These are phyloP conservation scores for Ceratosolen fusciceps DNA, from an alignment of 1,140 invertebrate species.

Conservation along the genomic window DNA sequence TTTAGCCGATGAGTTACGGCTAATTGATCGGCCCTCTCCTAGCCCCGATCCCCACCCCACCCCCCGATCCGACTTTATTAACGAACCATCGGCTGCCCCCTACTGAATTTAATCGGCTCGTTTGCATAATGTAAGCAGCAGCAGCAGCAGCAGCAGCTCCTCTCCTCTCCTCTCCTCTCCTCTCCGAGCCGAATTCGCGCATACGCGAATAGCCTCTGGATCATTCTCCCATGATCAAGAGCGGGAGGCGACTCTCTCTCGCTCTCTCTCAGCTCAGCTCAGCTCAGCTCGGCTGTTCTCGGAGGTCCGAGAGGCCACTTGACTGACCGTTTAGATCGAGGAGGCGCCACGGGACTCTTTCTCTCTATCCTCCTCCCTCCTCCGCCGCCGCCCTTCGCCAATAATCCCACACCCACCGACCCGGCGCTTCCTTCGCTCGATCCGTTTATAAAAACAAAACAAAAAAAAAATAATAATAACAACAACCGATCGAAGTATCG, in stretches of 20 bases:
- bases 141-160: no score
- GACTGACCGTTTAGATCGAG: slow-evolving; percentile 51
- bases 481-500: slow-evolving; percentile 12
- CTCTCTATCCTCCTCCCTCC: neutral
- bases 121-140: slow-evolving; percentile 72
- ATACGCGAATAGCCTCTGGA: slow-evolving; percentile 69
- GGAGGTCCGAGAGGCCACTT: slow-evolving; percentile 50
- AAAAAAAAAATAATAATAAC: no score
- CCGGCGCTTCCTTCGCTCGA: no score
- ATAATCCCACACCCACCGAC: no score
- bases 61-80: slow-evolving; percentile 60
- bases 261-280: no score
- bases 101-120: slow-evolving; percentile 69
- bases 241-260: slow-evolving; percentile 69
- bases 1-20: slow-evolving; percentile 55
- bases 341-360: slow-evolving; percentile 46
- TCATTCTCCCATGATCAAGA: slow-evolving; percentile 66
- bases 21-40: slow-evolving; percentile 56
- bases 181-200: slow-evolving; percentile 69
- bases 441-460: no score
- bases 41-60: slow-evolving; percentile 48
- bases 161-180: no score
- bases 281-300: slow-evolving; percentile 67
- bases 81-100: slow-evolving; percentile 67
- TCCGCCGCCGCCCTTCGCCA: neutral